Base-by-base conservation (phyloP, 2,113 vertebrate genomes). In the Xenopus laevis region DNA sequence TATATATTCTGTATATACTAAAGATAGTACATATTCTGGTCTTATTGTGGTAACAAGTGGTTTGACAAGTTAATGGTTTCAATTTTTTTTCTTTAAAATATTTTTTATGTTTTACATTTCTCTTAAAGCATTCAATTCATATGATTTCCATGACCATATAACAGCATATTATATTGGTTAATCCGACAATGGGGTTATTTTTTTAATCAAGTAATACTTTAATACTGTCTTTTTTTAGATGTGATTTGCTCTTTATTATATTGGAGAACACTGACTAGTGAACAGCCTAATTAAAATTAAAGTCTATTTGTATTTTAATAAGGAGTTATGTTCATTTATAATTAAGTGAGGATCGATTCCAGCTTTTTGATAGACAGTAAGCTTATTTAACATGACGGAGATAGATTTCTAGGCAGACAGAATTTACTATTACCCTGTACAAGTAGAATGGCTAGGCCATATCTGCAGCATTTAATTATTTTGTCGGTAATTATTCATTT, bases 391-490 rank as follows among this genome's bases (percentile, higher is more conserved):
- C 84, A 84, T 91, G 93, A 95, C 84, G 78, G 87, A 93, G 92
- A 94, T 88, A 86, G 92, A 96, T 95, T 93, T 95, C 87, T 83
- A 86, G 83, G 89, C 91, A 91, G 89, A 90, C 82, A 89, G 82
- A 84, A 81, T 88, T 85, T 86, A 85, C 86, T 91, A 87, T 91
- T 92, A 85, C 84, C 87, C 40, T 89, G 89, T 91, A 88, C 87
- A 89, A 89, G 86, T 86, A 88, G 85, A 85, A 86, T 82, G 85
- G 87, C 81, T 82, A 86, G 81, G 85, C 89, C 87, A 87, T 87
- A 88, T 87, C 89, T 87, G 85, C 88, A 91, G 86, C 87, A 89
- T 91, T 93, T 92, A 92, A 95, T 95, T 94, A 94, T 93, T 94
- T 87, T 91, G 86, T 87, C 87, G 89, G 87, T 92, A 95, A 94